Conservation (phyloP, 2,888 invertebrate genomes). For the Euphydryas editha region DNA sequence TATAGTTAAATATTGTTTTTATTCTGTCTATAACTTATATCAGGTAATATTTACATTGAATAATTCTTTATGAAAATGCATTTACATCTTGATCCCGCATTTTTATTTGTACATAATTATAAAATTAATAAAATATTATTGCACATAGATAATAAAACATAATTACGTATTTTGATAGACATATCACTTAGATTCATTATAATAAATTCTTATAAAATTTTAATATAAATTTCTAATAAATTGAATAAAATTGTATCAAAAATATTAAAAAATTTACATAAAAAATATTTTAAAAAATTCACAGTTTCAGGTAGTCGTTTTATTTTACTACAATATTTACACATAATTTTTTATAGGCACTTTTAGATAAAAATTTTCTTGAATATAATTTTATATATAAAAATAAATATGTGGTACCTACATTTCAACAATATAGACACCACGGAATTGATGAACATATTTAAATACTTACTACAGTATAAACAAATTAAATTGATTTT, state of each 20-base stretch:
- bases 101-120: slow-evolving; percentile 38
- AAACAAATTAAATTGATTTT: too few relatives aligned
- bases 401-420: not conserved
- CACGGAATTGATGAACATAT: not conserved
- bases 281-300: not conserved
- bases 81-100: slow-evolving; percentile 58
- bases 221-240: not conserved
- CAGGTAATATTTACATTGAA: slow-evolving; percentile 67
- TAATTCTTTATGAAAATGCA: slow-evolving; percentile 64
- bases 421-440: too few relatives aligned
- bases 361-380: not conserved
- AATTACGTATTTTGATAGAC: not conserved
- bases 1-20: slow-evolving; percentile 60
- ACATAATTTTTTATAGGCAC: slow-evolving; percentile 2
- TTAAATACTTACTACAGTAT: too few relatives aligned
- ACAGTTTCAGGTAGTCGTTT: not conserved
- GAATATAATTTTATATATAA: not conserved
- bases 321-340: not conserved
- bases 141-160: slow-evolving; percentile 37
- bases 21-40: slow-evolving; percentile 56
- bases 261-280: not conserved
- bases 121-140: slow-evolving; percentile 40
- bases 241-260: not conserved
- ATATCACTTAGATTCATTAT: not conserved
- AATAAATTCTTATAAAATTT: too few relatives aligned